A percentile compares a stretch with the other conserved stretches of the same genome.
These are phyloP conservation scores for Physeter macrocephalus DNA, from an alignment of 2,113 vertebrate genomes.

Conservation along the genomic window DNA sequence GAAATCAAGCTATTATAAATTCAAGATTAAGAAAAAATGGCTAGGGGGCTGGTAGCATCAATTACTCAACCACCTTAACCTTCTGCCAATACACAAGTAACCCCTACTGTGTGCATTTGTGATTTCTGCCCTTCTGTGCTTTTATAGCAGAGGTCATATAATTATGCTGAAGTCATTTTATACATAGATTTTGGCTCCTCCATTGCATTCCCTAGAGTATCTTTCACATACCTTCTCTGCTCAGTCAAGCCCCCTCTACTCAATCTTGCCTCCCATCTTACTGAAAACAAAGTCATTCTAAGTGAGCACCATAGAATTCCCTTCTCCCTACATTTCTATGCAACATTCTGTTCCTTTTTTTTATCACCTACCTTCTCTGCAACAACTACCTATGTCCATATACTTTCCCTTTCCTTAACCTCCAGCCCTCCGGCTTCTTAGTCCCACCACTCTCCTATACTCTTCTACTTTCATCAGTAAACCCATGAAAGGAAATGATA, in stretches of 20 bases:
- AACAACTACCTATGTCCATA: not conserved
- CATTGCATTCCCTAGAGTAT: not conserved
- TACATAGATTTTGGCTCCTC: not conserved
- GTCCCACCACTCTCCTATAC: not conserved
- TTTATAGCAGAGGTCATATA: not conserved
- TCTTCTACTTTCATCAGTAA: conserved; percentile 1
- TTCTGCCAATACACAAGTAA: not conserved
- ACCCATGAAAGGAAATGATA: not conserved
- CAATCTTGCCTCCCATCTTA: not conserved
- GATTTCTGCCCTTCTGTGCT: not conserved
- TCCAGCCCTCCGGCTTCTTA: not conserved
- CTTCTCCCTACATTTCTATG: not conserved
- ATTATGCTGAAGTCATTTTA: conserved; percentile 15
- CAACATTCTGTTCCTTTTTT: not conserved
- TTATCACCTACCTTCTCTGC: not conserved
- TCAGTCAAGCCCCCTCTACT: not conserved
- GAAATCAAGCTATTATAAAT: conserved; percentile 36
- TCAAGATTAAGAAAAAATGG: conserved; percentile 41
- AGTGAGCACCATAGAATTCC: not conserved
- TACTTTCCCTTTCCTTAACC: not conserved
- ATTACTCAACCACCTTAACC: conserved; percentile 12
- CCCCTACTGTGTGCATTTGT: not conserved
- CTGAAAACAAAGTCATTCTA: not conserved
- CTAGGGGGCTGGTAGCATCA: not conserved
- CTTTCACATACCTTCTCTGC: not conserved